phyloP scores from a whole-genome alignment of 1,140 invertebrate genomes.

The Dendroctonus valens region DNA sequence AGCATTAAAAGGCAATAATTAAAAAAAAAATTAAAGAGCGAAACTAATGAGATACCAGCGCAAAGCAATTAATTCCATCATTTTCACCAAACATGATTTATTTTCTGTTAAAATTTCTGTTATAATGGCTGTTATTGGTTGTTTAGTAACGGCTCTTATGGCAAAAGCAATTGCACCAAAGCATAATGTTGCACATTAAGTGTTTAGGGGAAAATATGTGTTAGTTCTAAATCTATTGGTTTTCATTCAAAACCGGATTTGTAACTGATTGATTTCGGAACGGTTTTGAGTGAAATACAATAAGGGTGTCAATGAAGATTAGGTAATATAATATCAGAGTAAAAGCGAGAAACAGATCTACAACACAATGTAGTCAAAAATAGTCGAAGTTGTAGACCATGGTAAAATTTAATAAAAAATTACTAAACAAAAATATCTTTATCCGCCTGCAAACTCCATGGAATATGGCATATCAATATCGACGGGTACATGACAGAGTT shows the following conservation, averaged over 20 bases:
- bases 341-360: too few relatives aligned
- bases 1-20: too few relatives aligned
- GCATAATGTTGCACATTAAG: conserved; percentile 38
- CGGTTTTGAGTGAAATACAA: too few relatives aligned
- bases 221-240: neutral
- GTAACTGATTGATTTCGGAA: too few relatives aligned
- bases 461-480: conserved; percentile 45
- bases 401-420: neutral
- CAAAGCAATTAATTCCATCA: conserved; percentile 5
- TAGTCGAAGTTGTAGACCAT: neutral
- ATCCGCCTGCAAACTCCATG: conserved; percentile 46
- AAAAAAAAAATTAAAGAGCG: neutral
- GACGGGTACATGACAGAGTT: conserved; percentile 32
- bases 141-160: conserved; percentile 6
- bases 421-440: conserved; percentile 15
- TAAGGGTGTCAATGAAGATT: too few relatives aligned
- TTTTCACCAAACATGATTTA: conserved; percentile 41
- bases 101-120: conserved; percentile 40
- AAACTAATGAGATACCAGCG: neutral
- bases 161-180: conserved; percentile 37
- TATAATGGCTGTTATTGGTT: conserved; percentile 13
- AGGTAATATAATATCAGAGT: too few relatives aligned
- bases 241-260: neutral
- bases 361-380: too few relatives aligned
- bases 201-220: conserved; percentile 3